A percentile compares a stretch with the other conserved stretches of the same genome.
phyloP scores from a whole-genome alignment of 2,797 vertebrate genomes.

The Gadopsis marmoratus region DNA sequence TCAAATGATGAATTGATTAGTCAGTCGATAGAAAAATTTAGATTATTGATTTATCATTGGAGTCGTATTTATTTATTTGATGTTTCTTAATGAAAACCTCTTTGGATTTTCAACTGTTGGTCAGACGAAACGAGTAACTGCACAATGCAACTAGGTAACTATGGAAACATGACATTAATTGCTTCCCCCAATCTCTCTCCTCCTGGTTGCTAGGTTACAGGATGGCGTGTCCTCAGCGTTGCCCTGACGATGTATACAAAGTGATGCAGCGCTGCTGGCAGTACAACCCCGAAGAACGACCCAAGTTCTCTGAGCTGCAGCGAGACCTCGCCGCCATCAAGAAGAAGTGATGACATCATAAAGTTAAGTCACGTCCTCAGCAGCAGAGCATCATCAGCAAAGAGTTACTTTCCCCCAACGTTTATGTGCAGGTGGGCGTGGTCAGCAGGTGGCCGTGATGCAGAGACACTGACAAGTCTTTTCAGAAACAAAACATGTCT shows the following conservation, averaged over 20 bases:
- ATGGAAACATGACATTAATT: background rate
- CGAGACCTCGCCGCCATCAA: constrained; percentile 91
- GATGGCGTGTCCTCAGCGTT: constrained; percentile 95
- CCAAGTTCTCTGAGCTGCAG: constrained; percentile 93
- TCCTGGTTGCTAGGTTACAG: constrained; percentile 88
- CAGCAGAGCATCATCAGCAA: background rate
- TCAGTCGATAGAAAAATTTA: too few relatives aligned
- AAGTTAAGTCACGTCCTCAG: background rate
- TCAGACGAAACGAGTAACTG: background rate
- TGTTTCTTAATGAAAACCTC: too few relatives aligned
- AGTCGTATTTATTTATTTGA: too few relatives aligned
- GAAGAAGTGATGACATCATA: constrained; percentile 83
- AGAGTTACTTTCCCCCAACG: background rate
- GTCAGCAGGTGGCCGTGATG: background rate
- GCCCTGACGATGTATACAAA: constrained; percentile 95
- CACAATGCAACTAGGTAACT: background rate
- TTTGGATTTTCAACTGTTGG: too few relatives aligned
- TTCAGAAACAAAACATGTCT: background rate
- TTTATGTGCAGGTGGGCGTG: constrained; percentile 6
- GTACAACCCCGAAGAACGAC: constrained; percentile 94
- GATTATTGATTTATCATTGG: too few relatives aligned
- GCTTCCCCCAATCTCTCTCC: too few relatives aligned
- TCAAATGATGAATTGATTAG: too few relatives aligned
- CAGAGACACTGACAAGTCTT: background rate
- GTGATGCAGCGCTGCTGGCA: constrained; percentile 98